phyloP scores from a whole-genome alignment of 2,888 invertebrate species.

The Noctua janthe region DNA sequence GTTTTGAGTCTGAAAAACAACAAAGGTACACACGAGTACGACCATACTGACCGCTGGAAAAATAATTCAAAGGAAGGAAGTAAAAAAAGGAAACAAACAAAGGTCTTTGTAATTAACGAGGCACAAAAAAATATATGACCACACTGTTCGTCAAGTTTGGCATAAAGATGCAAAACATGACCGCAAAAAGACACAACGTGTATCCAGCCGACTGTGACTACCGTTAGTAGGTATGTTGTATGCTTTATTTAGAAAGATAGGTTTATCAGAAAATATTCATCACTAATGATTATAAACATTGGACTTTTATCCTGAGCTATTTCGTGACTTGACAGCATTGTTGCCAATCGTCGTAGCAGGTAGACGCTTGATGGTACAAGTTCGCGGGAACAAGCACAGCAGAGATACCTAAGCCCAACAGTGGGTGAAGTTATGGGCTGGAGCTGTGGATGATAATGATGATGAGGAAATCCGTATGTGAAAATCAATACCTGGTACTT shows the following conservation, averaged over 20 bases:
- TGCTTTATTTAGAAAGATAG: background rate
- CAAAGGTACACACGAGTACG: background rate
- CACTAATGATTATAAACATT: background rate
- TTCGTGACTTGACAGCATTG: background rate
- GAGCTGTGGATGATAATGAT: background rate
- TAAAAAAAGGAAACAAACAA: background rate
- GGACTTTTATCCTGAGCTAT: background rate
- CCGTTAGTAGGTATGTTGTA: background rate
- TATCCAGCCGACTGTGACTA: background rate
- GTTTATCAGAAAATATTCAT: background rate
- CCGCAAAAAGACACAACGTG: background rate
- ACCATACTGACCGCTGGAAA: background rate
- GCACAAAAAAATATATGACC: background rate
- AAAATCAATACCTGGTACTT: background rate
- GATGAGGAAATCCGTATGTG: background rate
- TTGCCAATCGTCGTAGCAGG: background rate
- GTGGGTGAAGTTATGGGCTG: background rate
- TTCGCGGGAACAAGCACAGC: background rate
- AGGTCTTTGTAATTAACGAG: slow-evolving; percentile 13
- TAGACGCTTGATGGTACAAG: too few relatives aligned
- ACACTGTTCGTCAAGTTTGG: slow-evolving; percentile 20
- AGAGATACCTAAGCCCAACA: background rate
- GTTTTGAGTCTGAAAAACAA: background rate
- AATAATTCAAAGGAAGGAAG: background rate
- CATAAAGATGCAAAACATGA: slow-evolving; percentile 22